These are phyloP conservation scores for Probaryconus sp. DNA, from an alignment of 1,140 invertebrate genomes.

Conservation along the genomic window DNA sequence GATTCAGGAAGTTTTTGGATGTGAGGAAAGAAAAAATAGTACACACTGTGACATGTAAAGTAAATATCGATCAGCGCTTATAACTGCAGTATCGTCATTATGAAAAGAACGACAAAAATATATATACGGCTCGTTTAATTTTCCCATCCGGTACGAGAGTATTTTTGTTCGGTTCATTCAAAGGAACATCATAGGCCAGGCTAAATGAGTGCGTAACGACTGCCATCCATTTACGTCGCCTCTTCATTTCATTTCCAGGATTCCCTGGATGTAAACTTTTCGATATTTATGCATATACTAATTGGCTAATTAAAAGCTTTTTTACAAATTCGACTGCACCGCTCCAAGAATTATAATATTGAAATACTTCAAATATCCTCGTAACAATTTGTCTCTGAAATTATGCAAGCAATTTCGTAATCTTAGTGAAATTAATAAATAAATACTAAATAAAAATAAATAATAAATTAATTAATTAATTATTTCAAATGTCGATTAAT, in stretches of 20 bases:
- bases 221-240: constrained; percentile 48
- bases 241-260: constrained; percentile 42
- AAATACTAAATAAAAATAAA: too few species aligned
- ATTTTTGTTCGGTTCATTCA: constrained; percentile 54
- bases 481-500: too few species aligned
- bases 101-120: constrained; percentile 50
- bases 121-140: constrained; percentile 29
- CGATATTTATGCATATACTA: constrained; percentile 28
- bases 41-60: too few species aligned
- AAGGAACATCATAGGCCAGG: constrained; percentile 47
- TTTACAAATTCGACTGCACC: too few species aligned
- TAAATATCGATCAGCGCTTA: constrained; percentile 34
- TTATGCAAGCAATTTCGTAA: too few species aligned
- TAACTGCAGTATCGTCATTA: constrained; percentile 24
- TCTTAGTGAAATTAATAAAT: too few species aligned
- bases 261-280: constrained; percentile 27
- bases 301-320: constrained; percentile 42
- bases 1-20: too few species aligned
- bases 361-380: too few species aligned
- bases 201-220: constrained; percentile 48
- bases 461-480: too few species aligned
- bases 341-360: too few species aligned
- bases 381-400: too few species aligned
- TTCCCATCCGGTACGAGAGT: constrained; percentile 48
- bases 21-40: too few species aligned